Base-by-base conservation (phyloP, 1,140 invertebrate genomes). In the Calosoma granatense region DNA sequence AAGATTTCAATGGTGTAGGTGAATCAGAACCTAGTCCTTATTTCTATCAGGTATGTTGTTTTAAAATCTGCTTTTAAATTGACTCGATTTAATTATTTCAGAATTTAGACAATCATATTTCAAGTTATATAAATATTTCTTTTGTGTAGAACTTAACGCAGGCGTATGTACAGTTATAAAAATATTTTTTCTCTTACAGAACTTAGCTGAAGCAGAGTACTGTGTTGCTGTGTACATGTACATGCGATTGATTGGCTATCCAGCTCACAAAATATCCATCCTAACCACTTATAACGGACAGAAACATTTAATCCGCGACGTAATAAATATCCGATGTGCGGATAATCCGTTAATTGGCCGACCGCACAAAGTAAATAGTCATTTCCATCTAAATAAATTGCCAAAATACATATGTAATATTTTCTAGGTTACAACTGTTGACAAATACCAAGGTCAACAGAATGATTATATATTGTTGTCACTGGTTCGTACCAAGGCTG, bases 211-310 rank as follows among this genome's bases (percentile, higher is more conserved):
- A 77, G 97, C 97, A 0, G 97, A 99, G 69, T 99, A 97, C 72
- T 88, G 95, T 58, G 95, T 98, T 0, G 95, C 94, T 0, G 83
- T 95, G 0, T 99, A 94, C 69, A 99, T 97, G 93, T 99, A 95
- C 68, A 99, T 99, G 97, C 76, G 97, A 56, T 75, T 99, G 2
- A 73, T 98, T 21, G 97, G 97, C 0, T 99, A 98, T 80, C 94
- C 97, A 0, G 92, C 95, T 0, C 87, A 95, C 55, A 95, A 95
- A 73, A 98, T 99, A 58, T 97, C 96, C 14, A 98, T 99, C 64
- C 72, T 99, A n/a, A 98, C 97, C 0, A 99, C 97, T 0, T 99
- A 99, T 72, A 99, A 99, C 75, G 97, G 97, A 6, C 97, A 99
- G 74, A 98, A 98, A 70, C 93, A 97, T 75, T 78, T 99, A 17